These are phyloP conservation scores for Channa striata DNA, from an alignment of 2,797 vertebrate species.

Conservation along the genomic window DNA sequence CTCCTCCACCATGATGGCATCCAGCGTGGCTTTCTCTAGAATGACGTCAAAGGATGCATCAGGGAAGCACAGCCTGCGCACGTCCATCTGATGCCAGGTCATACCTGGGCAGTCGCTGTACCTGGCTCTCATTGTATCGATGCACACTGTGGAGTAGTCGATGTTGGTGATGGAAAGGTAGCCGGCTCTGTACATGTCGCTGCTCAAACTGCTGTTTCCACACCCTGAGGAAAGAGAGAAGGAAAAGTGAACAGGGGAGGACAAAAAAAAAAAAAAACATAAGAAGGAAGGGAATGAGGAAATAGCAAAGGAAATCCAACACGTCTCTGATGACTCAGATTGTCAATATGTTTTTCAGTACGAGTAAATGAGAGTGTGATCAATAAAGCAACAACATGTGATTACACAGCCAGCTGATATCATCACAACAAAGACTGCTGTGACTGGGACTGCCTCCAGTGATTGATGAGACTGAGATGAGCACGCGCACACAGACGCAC, in stretches of 20 bases:
- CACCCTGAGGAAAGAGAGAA: slow-evolving; percentile 83
- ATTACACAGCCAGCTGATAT: slow-evolving; percentile 24
- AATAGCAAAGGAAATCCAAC: not conserved
- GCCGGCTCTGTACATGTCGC: slow-evolving; percentile 86
- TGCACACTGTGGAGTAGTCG: slow-evolving; percentile 92
- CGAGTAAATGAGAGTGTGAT: slow-evolving; percentile 32
- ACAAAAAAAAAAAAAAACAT: not conserved
- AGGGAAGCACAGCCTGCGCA: slow-evolving; percentile 84
- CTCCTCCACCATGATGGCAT: slow-evolving; percentile 91
- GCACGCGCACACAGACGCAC: not conserved
- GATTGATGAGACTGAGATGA: slow-evolving; percentile 25
- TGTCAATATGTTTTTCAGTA: slow-evolving; percentile 21
- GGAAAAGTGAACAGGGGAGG: not conserved
- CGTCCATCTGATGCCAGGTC: slow-evolving; percentile 92
- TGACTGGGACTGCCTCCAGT: slow-evolving; percentile 25
- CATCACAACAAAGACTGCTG: slow-evolving; percentile 29
- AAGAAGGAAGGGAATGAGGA: not conserved
- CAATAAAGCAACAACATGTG: slow-evolving; percentile 27
- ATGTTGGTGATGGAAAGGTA: slow-evolving; percentile 89
- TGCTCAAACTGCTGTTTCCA: slow-evolving; percentile 91
- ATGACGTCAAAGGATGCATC: slow-evolving; percentile 87
- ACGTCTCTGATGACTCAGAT: slow-evolving; percentile 32
- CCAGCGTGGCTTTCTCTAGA: slow-evolving; percentile 92
- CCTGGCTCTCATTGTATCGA: slow-evolving; percentile 85
- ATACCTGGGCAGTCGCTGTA: slow-evolving; percentile 81